Evolutionary conservation across 2,888 invertebrate genomes (phyloP), one percentile per base, ranked within the genome.

Genomic region (Lasioglossum malachurum): DNA sequence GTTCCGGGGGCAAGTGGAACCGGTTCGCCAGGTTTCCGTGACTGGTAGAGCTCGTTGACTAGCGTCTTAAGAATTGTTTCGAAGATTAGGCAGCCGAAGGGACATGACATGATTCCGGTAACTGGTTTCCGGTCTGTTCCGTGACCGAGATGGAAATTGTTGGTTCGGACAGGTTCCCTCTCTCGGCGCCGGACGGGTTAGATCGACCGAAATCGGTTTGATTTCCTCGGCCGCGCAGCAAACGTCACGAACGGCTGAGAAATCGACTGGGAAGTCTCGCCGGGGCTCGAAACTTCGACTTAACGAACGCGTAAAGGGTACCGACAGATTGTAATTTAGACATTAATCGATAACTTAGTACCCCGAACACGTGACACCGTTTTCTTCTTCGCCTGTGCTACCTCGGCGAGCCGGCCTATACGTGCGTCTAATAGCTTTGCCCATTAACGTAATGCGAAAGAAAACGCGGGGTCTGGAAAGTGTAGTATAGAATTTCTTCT

Each of bases 1-100:
- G 16, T 41, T 67, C 38, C 23, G 23, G 35, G 19, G 8, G 31
- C 27, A 44, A 44, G 38, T 41, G 41, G 78, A 64, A 67, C 64
- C 41, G 31, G 31, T 82, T 67, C 64, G 27, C 46, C 14, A 31
- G 35, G 12, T 27, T 80, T 80, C 71, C 75, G 82, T 80, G 82
- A 75, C 80, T 38, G 75, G 60, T 57, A 19, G 14, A 67, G 44
- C 16, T 71, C 27, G 53, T 73, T n/a, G 67, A 23, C 35, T 49
- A 79, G 23, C 69, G 71, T 60, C 75, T 81, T 81, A 46, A 53
- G 76, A 81, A 83, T 81, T 81, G 75, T 81, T 76, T 73, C 83
- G 75, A 73, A 81, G 80, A 83, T 83, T 83, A 83, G 75, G 27
- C 46, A 27, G 49, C 71, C 27, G 60, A 64, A 31, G 5, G 46